Evolutionary conservation across 1,140 invertebrate species (phyloP).

Genomic region (Spodoptera litura): DNA sequence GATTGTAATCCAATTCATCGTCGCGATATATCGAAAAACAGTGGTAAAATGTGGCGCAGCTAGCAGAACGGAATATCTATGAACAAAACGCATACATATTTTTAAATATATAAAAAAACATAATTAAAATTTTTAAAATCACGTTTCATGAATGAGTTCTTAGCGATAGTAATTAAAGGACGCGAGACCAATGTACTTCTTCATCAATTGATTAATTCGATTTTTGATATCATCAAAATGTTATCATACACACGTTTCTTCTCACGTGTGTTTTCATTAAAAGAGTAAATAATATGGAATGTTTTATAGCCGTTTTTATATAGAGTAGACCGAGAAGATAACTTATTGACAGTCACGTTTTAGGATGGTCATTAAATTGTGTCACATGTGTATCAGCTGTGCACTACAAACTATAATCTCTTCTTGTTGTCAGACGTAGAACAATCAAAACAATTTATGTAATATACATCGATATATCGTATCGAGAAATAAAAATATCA

Average conservation of each 20-base stretch:
- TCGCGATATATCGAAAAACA: too few species aligned
- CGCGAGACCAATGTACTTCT: neutral
- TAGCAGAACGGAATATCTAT: neutral
- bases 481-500: too few species aligned
- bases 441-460: too few species aligned
- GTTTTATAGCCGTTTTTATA: neutral
- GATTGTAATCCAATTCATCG: too few species aligned
- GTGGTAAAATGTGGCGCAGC: neutral
- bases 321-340: neutral
- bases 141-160: neutral
- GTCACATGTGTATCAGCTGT: constrained; percentile 1
- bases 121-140: constrained; percentile 9
- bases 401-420: neutral
- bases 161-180: constrained; percentile 15
- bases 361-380: neutral
- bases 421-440: neutral
- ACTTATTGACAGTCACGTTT: neutral
- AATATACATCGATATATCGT: too few species aligned
- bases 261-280: neutral
- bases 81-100: neutral
- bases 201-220: neutral
- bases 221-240: constrained; percentile 19
- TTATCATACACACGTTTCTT: constrained; percentile 8
- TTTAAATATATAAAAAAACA: neutral
- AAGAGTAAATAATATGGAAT: neutral